Base-by-base conservation (phyloP, 2,888 invertebrate species). In the Nymphalis urticae region DNA sequence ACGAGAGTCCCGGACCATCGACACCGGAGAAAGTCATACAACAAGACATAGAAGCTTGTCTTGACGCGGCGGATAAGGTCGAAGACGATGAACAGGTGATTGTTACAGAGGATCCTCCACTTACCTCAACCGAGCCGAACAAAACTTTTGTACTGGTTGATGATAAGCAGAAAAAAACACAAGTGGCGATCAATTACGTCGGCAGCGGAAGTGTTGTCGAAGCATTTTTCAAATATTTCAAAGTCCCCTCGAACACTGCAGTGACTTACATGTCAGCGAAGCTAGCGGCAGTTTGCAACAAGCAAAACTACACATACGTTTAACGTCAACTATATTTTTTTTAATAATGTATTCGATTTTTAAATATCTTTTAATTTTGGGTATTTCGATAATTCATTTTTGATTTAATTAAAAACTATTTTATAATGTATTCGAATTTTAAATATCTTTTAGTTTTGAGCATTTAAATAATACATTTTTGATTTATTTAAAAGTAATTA, bases 141-240 rank as follows among this genome's bases (percentile, higher is more conserved):
- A 21, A 1, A 8, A 62, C 54, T 32, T 21, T 66, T 6, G n/a
- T 16, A 3, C 53, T 60, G 2, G 51, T 66, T 9, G 48, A 66
- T 9, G 48, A 66, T 21, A 61, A 8, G 27, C 51, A 61, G 16
- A 66, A 61, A 53, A 59, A 36, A 59, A 32, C 16, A 7, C 48
- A 53, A 36, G 50, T 13, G n/a, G 36, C 61, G 24, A 51, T 67
- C 17, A 68, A 61, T 48, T 60, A 51, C 19, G 50, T 17, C 4
- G 50, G 62, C 48, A 62, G 63, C 16, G 63, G 59, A 0, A 70
- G 36, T 5, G 73, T 69, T 0, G 75, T 78, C 0, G 74, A 78
- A 13, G 72, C 72, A 0, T 78, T 76, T 63, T 77, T 78, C 19
- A 71, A 68, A 19, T 71, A 69, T 21, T 76, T 78, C 42, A 75